phyloP scores from a whole-genome alignment of 1,140 invertebrate species.

The Pogonus chalceus region DNA sequence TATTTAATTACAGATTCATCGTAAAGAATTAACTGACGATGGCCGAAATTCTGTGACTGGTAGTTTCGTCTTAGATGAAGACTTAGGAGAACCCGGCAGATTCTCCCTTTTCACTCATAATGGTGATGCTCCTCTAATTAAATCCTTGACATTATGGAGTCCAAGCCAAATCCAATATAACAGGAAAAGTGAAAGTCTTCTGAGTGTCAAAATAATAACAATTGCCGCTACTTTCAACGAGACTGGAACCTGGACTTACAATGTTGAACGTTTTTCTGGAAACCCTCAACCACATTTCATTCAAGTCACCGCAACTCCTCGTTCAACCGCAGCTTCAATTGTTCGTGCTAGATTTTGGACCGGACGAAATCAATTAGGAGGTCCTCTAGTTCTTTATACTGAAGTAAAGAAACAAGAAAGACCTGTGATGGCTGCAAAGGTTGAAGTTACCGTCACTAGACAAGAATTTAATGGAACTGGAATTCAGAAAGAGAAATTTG shows the following conservation, averaged over 20 bases:
- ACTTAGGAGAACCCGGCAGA: conserved; percentile 36
- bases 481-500: conserved; percentile 36
- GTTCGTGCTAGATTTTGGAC: conserved; percentile 36
- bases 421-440: conserved; percentile 41
- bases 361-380: conserved; percentile 22
- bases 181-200: conserved; percentile 34
- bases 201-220: conserved; percentile 41
- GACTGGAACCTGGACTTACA: conserved; percentile 47
- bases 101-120: conserved; percentile 40
- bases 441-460: conserved; percentile 39
- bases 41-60: conserved; percentile 36
- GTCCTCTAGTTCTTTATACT: conserved; percentile 38
- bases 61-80: conserved; percentile 39
- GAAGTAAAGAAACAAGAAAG: conserved; percentile 44
- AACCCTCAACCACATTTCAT: conserved; percentile 48
- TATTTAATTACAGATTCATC: conserved; percentile 33
- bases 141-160: conserved; percentile 35
- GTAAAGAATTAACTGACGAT: conserved; percentile 37
- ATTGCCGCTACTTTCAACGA: conserved; percentile 41
- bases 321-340: conserved; percentile 29
- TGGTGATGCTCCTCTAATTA: conserved; percentile 37
- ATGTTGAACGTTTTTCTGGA: conserved; percentile 43
- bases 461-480: conserved; percentile 33
- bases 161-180: conserved; percentile 36
- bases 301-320: conserved; percentile 41